Base-by-base conservation (phyloP, 2,113 vertebrate species). In the Calyptomena viridis region DNA sequence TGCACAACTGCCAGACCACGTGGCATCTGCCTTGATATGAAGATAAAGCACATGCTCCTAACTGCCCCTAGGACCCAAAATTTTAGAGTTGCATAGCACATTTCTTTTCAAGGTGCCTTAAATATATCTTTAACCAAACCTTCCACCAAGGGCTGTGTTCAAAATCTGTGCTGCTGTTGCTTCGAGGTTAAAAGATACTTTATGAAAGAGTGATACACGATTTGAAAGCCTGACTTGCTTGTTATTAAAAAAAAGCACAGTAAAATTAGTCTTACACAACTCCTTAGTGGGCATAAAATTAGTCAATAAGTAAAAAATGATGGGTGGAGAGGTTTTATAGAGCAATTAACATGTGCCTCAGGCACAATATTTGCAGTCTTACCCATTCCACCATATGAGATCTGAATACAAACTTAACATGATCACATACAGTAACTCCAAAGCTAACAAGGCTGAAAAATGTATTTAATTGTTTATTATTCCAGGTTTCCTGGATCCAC, bases 241-340 rank as follows among this genome's bases (percentile, higher is more conserved):
- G 62, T 31, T 93, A 42, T 55, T 30, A 37, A 56, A 75, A 71
- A 78, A 27, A 66, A 46, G 35, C 44, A 68, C 68, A 81, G 52
- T 77, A 71, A 86, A 77, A 75, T 81, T 55, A 94, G 33, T 30
- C 60, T 92, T 90, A 49, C 58, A 82, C 87, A 91, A 90, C 5
- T 6, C 39, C 49, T 74, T 8, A 66, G 59, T 30, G 18, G 31
- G 52, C 44, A 83, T 49, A 84, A 94, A 96, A 88, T 88, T 71
- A 92, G 82, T 58, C 58, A 91, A 39, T 91, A 80, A 83, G 84
- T 77, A 77, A 93, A 88, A 95, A 89, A 40, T 9, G 23, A 97
- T 86, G 75, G 79, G 88, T 90, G 85, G 44, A 37, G 78, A 92
- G 37, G 31, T 95, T 96, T 97, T 92, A 92, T 27, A 74, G 82